Evolutionary conservation across 2,888 invertebrate genomes (phyloP), one percentile per base, ranked within the genome.

Genomic region (Clepsis dumicolana): DNA sequence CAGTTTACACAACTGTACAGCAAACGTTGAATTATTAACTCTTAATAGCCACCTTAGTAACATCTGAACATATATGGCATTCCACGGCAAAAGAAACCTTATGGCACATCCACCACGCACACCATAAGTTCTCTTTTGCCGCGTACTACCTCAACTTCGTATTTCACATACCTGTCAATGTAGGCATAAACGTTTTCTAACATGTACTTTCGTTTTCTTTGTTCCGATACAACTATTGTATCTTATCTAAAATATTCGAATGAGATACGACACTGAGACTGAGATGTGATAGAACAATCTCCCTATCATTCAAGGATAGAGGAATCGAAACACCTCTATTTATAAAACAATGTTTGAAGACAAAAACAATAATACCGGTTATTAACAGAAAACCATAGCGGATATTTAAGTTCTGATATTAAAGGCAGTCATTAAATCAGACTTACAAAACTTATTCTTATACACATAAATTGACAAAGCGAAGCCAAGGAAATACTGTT

Each of bases 121-220:
- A 12, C 2, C 12, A 18, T 21, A 12, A 44, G 1, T 7, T 44
- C 7, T 7, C 4, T 18, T 44, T 44, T 44, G 7, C 7, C 1
- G 18, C 18, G 18, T 16, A 18, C 44, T 16, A 7, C 7, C 1
- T 18, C 7, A 16, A 7, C 44, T 18, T 41, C 35, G 25, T 4
- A 32, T 44, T 14, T 44, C 44, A 48, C 44, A 65, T 53, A 53
- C 53, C 16, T 29, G 29, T 44, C 52, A 64, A 57, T n/a, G 38
- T 4, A 38, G 38, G 14, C n/a, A 57, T n/a, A 41, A 53, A 44
- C 16, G 24, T 53, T 61, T 44, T 54, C 61, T 54, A 61, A 61
- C 41, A 41, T 21, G 12, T 48, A 35, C 61, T 66, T 66, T 62
- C 61, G 32, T 62, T 66, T 56, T 66, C 66, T 67, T 67, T 67